phyloP scores from a whole-genome alignment of 2,113 vertebrate species.

The Aphelocoma coerulescens region DNA sequence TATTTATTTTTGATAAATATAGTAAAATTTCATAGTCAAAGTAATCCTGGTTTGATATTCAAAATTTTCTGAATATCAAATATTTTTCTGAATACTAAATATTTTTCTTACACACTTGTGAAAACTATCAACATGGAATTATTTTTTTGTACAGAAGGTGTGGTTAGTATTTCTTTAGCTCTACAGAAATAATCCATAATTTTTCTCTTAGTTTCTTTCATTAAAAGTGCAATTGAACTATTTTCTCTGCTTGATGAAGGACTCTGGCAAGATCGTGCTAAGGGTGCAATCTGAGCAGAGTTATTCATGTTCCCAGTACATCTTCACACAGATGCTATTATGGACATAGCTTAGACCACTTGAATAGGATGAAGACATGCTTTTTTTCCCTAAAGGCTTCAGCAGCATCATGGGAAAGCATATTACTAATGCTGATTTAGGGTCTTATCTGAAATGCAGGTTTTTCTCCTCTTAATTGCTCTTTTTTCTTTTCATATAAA shows the following conservation, averaged over 20 bases:
- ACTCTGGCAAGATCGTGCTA: not conserved
- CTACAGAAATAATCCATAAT: not conserved
- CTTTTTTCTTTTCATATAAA: not conserved
- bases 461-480: not conserved
- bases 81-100: not conserved
- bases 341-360: not conserved
- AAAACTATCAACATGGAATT: not conserved
- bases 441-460: slow-evolving; percentile 4
- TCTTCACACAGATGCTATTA: not conserved
- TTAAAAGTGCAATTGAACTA: not conserved
- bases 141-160: not conserved
- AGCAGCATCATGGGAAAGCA: not conserved
- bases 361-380: not conserved
- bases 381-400: not conserved
- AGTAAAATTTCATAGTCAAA: not conserved
- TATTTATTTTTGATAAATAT: not conserved
- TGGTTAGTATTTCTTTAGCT: not conserved
- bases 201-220: not conserved
- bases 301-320: not conserved
- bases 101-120: not conserved
- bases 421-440: not conserved
- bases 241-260: not conserved
- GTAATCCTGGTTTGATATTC: not conserved
- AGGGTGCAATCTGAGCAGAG: not conserved
- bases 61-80: not conserved